Base-by-base conservation (phyloP, 2,797 vertebrate species). In the Ara ararauna region DNA sequence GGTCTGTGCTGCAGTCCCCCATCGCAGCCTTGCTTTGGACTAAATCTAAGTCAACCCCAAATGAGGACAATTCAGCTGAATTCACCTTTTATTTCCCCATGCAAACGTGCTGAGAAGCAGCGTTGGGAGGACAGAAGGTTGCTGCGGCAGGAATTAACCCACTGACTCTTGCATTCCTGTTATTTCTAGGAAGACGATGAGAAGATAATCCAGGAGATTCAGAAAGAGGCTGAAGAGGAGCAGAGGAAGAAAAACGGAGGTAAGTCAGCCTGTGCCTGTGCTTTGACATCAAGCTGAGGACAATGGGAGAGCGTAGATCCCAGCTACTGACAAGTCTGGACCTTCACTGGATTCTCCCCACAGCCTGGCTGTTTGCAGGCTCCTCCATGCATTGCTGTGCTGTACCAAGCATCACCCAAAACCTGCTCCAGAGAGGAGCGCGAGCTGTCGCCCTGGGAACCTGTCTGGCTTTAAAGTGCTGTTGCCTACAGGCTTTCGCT, bases 141-240 rank as follows among this genome's bases (percentile, higher is more conserved):
- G 71, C 72, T 65, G 56, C 64, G 61, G 53, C 32, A 73, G 73
- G 34, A 77, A 12, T 75, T 61, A 15, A 21, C 74, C 65, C 38
- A 10, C 30, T 66, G 42, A 70, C 66, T 75, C 29, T 58, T 89
- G 6, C 66, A 4, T 47, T 75, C 36, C 65, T 89, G 24, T 93
- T 34, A 15, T 91, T 92, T 91, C 42, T 51, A 99, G 99, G 98
- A 99, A 97, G 99, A 99, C 10, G 99, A 99, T 1, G 99, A 99
- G 97, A 98, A 99, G 90, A 98, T 99, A 70, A 99, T 99, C 78
- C 98, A 99, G 95, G 99, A 99, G 85, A 99, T 99, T 96, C 99
- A 99, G 97, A 99, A 98, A 88, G 99, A 99, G 67, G 99, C 99
- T 2, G 99, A 99, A 96, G 98, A 99, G 2, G 99, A 99, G 75